These are phyloP conservation scores for Pseudopodoces humilis DNA, from an alignment of 2,113 vertebrate species.

Conservation along the genomic window DNA sequence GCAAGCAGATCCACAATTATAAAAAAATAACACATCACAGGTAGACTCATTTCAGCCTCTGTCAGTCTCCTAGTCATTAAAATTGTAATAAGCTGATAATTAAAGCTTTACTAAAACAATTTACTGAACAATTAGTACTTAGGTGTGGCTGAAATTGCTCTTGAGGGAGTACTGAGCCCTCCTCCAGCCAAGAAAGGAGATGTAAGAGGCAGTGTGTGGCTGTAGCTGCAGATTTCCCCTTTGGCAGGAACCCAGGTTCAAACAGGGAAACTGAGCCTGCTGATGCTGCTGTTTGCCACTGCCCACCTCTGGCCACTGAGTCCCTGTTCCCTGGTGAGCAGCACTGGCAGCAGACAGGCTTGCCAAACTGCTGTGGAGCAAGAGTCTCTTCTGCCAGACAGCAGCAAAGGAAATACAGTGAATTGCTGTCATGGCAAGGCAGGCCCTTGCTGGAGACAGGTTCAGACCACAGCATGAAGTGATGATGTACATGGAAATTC, in stretches of 20 bases:
- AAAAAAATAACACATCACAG: background rate
- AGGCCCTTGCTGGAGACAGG: background rate
- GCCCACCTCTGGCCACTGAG: background rate
- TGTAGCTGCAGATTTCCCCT: background rate
- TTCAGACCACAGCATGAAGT: background rate
- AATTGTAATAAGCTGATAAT: background rate
- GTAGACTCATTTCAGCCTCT: background rate
- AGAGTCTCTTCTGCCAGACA: background rate
- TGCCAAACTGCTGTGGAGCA: background rate
- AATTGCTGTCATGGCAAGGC: background rate
- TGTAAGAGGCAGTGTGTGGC: background rate
- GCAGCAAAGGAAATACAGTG: background rate
- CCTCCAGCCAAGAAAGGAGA: background rate
- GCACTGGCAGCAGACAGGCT: background rate
- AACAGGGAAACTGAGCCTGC: background rate
- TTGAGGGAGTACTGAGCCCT: background rate
- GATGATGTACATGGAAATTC: background rate
- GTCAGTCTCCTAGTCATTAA: background rate
- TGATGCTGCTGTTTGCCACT: background rate
- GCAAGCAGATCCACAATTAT: background rate
- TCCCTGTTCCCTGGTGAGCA: accelerated
- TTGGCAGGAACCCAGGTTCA: background rate
- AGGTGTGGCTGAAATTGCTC: background rate
- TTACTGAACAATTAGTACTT: conserved; percentile 42
- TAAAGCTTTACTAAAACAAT: background rate